Conservation (phyloP, 2,888 invertebrate species). For the Aporophyla nigra region DNA sequence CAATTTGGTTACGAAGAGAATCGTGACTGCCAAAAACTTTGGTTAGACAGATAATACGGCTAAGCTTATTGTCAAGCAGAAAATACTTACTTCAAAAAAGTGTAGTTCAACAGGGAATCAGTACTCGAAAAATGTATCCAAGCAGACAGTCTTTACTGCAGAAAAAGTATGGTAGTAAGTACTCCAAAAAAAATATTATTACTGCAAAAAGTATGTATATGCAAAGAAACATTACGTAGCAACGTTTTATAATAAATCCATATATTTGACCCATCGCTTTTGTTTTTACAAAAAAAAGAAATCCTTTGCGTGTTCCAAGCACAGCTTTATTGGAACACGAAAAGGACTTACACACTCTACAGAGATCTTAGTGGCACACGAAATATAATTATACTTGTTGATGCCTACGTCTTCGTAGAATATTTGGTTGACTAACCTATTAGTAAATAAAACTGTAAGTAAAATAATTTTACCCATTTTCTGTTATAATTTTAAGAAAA, state of each 20-base stretch:
- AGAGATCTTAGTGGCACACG: too few relatives aligned
- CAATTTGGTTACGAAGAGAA: too few relatives aligned
- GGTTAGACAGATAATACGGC: neutral
- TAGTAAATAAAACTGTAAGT: neutral
- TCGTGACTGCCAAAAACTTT: too few relatives aligned
- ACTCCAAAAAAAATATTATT: neutral
- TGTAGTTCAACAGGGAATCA: too few relatives aligned
- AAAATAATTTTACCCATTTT: too few relatives aligned
- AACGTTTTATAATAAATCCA: neutral
- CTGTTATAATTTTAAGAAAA: neutral
- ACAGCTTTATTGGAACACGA: neutral
- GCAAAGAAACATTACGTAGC: neutral
- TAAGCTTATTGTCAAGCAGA: neutral
- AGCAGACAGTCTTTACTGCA: neutral
- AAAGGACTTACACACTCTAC: neutral
- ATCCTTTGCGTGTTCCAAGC: too few relatives aligned
- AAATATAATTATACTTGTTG: too few relatives aligned
- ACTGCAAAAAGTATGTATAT: neutral
- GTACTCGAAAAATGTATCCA: too few relatives aligned
- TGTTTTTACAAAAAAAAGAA: neutral
- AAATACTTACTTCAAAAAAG: neutral
- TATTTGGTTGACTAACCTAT: constrained; percentile 7
- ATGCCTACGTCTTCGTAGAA: too few relatives aligned
- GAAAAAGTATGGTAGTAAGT: neutral
- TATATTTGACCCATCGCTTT: too few relatives aligned